Conservation (phyloP, 2,113 vertebrate species). For the Rhinichthys klamathensis region DNA sequence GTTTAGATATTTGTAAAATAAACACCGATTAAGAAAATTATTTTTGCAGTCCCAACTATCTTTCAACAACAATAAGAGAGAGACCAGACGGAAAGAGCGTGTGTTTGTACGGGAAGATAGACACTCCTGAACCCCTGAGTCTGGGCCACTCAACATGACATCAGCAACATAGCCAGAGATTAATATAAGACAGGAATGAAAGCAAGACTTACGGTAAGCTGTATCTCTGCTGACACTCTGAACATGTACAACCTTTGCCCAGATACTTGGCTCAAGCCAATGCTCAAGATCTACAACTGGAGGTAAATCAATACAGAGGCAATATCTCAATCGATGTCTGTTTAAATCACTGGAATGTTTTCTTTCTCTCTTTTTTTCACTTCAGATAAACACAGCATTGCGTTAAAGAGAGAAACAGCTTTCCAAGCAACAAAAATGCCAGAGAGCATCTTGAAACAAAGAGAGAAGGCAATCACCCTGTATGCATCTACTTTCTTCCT, state of each 20-base stretch:
- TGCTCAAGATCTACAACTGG: slow-evolving; percentile 24
- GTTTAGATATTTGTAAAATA: slow-evolving; percentile 22
- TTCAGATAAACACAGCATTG: background rate
- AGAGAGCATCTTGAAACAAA: slow-evolving; percentile 36
- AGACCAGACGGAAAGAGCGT: slow-evolving; percentile 76
- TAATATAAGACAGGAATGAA: slow-evolving; percentile 42
- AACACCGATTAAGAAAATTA: slow-evolving; percentile 23
- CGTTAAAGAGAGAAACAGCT: background rate
- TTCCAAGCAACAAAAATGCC: slow-evolving; percentile 20
- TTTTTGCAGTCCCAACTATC: slow-evolving; percentile 64
- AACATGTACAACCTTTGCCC: slow-evolving; percentile 13
- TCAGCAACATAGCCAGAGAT: slow-evolving; percentile 70
- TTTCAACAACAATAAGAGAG: slow-evolving; percentile 79
- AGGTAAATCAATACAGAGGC: slow-evolving; percentile 15
- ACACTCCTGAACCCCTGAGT: slow-evolving; percentile 71
- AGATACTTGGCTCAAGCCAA: slow-evolving; percentile 4
- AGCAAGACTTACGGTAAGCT: slow-evolving; percentile 21
- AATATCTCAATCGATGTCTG: slow-evolving; percentile 22
- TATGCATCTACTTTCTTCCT: slow-evolving; percentile 37
- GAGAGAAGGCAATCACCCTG: slow-evolving; percentile 43
- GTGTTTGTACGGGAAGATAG: slow-evolving; percentile 81
- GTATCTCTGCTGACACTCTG: slow-evolving; percentile 8
- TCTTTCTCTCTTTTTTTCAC: background rate
- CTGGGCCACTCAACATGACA: slow-evolving; percentile 74
- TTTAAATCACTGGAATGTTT: slow-evolving; percentile 27